These are phyloP conservation scores for Clitarchus hookeri DNA, from an alignment of 2,888 invertebrate genomes.

Conservation along the genomic window DNA sequence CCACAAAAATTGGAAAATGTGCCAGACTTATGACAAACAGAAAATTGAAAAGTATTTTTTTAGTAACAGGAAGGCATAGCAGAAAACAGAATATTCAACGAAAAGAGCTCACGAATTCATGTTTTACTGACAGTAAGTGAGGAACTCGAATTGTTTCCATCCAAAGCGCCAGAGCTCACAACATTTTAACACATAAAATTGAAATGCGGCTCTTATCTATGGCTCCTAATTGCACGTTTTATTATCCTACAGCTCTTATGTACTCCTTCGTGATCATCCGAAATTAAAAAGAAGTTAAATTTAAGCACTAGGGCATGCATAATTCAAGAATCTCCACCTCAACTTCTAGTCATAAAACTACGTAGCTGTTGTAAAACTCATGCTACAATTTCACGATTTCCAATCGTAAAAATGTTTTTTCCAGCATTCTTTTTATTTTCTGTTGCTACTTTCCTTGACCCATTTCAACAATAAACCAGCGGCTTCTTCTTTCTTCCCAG, in stretches of 20 bases:
- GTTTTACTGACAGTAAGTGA: too few relatives aligned
- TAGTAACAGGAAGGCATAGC: too few relatives aligned
- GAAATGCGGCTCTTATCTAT: not conserved
- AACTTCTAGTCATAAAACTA: not conserved
- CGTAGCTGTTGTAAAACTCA: conserved; percentile 16
- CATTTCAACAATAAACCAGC: not conserved
- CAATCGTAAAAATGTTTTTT: conserved; percentile 25
- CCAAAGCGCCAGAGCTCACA: not conserved
- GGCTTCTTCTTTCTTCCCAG: not conserved
- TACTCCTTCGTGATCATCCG: not conserved
- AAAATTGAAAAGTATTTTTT: too few relatives aligned
- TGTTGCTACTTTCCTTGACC: conserved; percentile 17
- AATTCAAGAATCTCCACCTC: conserved; percentile 16
- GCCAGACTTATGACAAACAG: too few relatives aligned
- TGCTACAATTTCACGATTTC: conserved; percentile 23
- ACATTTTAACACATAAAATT: not conserved
- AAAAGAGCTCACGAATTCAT: too few relatives aligned
- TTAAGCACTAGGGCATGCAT: not conserved
- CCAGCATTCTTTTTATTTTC: not conserved
- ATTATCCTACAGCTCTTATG: not conserved
- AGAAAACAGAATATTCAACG: too few relatives aligned
- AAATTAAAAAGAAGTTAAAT: conserved; percentile 1
- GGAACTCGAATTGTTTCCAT: not conserved
- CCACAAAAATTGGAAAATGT: too few relatives aligned
- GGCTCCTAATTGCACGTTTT: conserved; percentile 7